These are phyloP conservation scores for Coremacera marginata DNA, from an alignment of 2,888 invertebrate genomes.

Conservation along the genomic window DNA sequence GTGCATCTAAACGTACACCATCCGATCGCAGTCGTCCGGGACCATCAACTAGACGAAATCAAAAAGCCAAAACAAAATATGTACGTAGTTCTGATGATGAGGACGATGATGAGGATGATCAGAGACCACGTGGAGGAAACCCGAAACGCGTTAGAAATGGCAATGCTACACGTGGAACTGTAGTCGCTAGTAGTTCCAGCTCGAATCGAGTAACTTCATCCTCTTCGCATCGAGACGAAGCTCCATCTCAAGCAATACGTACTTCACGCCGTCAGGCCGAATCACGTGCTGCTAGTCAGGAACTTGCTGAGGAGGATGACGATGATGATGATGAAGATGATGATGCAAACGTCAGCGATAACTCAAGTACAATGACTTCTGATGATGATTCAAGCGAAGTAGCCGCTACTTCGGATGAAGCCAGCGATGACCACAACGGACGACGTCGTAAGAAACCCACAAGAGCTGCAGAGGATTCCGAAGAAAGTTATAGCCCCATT, in stretches of 20 bases:
- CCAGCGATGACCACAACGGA: slow-evolving; percentile 47
- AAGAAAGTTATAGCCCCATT: slow-evolving; percentile 72
- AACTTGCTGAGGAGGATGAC: slow-evolving; percentile 56
- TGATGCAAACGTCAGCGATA: slow-evolving; percentile 39
- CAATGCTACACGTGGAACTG: slow-evolving; percentile 47
- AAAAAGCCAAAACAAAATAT: slow-evolving; percentile 52
- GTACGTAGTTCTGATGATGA: slow-evolving; percentile 61
- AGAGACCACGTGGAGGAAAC: slow-evolving; percentile 49
- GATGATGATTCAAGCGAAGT: slow-evolving; percentile 42
- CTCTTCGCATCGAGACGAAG: slow-evolving; percentile 57
- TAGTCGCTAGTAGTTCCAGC: slow-evolving; percentile 53
- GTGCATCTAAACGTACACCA: slow-evolving; percentile 56
- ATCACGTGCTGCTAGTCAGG: slow-evolving; percentile 57
- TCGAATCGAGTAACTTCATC: slow-evolving; percentile 67
- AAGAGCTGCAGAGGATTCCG: slow-evolving; percentile 70
- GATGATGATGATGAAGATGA: slow-evolving; percentile 53
- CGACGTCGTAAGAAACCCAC: slow-evolving; percentile 41
- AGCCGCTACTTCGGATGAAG: slow-evolving; percentile 44
- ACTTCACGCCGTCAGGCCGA: slow-evolving; percentile 53
- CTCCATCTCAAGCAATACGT: slow-evolving; percentile 50
- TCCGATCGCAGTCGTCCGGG: slow-evolving; percentile 57
- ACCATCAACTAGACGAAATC: slow-evolving; percentile 58
- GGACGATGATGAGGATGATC: slow-evolving; percentile 62
- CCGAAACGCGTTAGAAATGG: slow-evolving; percentile 40
- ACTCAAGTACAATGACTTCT: slow-evolving; percentile 24